Base-by-base conservation (phyloP, 2,888 invertebrate genomes). In the Ashinkailepas kermadecensis region DNA sequence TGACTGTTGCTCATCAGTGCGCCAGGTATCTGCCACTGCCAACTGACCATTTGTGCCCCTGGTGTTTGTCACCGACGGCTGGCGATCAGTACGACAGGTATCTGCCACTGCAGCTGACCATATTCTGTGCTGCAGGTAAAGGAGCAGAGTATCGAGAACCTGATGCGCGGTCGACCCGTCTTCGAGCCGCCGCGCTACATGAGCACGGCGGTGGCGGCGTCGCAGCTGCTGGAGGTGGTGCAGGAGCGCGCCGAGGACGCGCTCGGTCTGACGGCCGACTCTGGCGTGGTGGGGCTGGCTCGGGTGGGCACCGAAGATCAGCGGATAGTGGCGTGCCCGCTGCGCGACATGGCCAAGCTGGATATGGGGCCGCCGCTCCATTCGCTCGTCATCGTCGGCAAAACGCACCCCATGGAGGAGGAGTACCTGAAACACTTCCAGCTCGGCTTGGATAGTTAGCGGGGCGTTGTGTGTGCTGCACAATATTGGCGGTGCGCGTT, bases 151-250 rank as follows among this genome's bases (percentile, higher is more conserved):
- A 90, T 94, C 84, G 98, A 99, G 87, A 97, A 97, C 86, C 87
- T 99, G 85, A 94, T 94, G 86, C 95, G 92, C 87, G 96, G 95
- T 86, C 92, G 93, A 84, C 93, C 93, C 84, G 93, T 95, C 86
- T 99, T 94, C 87, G 94, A 97, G 91, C 95, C 97, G 9, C 95
- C 99, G 0, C 91, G 93, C 85, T 99, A 96, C 87, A 97, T 99
- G 97, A 93, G 92, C 70, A 95, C 94, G 0, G 90, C 91, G 80
- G 94, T 96, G 89, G 99, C 99, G 39, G 92, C 95, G 9, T 87
- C 89, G 81, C 99, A 99, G 87, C 87, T 99, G 70, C 86, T 96
- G 81, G 89, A 92, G 86, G 94, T 96, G 84, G 89, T 95, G 67
- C 88, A 91, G 82, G 90, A 89, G 80, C 89, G 89, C 83, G 86